A percentile compares a stretch with the other conserved stretches of the same genome.
Evolutionary conservation across 2,797 vertebrate genomes (phyloP).

Genomic region (Antrozous pallidus): DNA sequence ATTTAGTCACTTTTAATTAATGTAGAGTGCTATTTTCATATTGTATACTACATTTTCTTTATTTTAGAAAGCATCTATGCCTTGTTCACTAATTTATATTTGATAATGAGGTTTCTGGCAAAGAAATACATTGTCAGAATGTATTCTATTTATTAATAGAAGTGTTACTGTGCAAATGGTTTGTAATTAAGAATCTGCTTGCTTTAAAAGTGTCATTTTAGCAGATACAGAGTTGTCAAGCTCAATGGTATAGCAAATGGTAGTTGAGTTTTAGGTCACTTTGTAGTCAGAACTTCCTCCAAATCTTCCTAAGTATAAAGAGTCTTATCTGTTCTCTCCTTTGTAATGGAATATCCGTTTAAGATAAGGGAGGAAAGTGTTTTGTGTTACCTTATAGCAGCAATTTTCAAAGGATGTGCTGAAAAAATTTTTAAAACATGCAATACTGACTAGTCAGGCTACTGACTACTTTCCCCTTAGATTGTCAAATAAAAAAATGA

Average conservation of each 20-base stretch:
- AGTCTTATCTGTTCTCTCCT: not conserved
- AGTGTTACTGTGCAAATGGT: not conserved
- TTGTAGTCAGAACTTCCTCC: not conserved
- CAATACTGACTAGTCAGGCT: not conserved
- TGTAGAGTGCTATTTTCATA: conserved; percentile 7
- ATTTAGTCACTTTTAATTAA: conserved; percentile 35
- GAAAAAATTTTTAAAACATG: not conserved
- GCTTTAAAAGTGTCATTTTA: conserved; percentile 28
- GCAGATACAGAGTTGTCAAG: not conserved
- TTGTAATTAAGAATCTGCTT: not conserved
- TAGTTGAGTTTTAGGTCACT: not conserved
- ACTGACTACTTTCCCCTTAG: not conserved
- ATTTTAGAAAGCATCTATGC: conserved; percentile 5
- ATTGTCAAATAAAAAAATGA: not conserved
- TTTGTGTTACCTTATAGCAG: not conserved
- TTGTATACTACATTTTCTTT: not conserved
- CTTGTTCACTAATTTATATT: conserved; percentile 10
- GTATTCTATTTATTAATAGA: not conserved
- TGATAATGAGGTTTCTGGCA: conserved; percentile 23
- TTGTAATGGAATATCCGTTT: not conserved
- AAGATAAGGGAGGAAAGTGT: not conserved
- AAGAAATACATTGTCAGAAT: not conserved
- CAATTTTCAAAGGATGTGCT: not conserved
- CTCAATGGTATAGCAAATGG: not conserved
- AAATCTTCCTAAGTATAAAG: not conserved